Evolutionary conservation across 2,888 invertebrate species (phyloP), one percentile per base, ranked within the genome.

Genomic region (Villa cingulata): DNA sequence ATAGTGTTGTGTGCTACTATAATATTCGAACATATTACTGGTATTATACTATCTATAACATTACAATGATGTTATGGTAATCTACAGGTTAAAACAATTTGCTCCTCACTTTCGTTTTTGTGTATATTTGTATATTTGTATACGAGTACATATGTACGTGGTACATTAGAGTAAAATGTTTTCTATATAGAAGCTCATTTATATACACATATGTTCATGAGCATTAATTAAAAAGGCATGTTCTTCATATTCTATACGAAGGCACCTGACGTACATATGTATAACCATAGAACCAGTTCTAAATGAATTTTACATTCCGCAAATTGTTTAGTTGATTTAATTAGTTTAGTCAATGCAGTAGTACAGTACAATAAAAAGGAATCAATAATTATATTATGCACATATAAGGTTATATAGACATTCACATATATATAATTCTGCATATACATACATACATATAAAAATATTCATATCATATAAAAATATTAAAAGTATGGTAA

Each of bases 291-390:
- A 46, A 46, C 46, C 46, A 41, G 46, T 55, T 54, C 51, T 51
- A 54, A 53, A 40, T 48, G 55, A 54, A 54, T 53, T 55, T 52
- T 48, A 49, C 49, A 54, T 54, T 54, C 52, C 51, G 48, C 46
- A 50, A 50, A 56, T 54, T 51, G 44, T 49, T 54, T 50, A 47
- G 49, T 49, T 53, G 55, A 55, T 54, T 55, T 55, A 55, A 55
- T 54, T 54, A 54, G 53, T 56, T 53, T 52, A 51, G 4, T 16
- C 6, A 36, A 16, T 16, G 6, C 5, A 12, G n/a, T 7, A 5
- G n/a, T n/a, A 6, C 5, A n/a, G n/a, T n/a, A n/a, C n/a, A n/a
- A n/a, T n/a, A n/a, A 36, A 16, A 36, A 36, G n/a, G 9, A 36
- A 16, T 16, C n/a, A 36, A 16, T n/a, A 16, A 16, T 12, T 36